Evolutionary conservation across 2,888 invertebrate genomes (phyloP).

Genomic region (Microctonus hyperodae): DNA sequence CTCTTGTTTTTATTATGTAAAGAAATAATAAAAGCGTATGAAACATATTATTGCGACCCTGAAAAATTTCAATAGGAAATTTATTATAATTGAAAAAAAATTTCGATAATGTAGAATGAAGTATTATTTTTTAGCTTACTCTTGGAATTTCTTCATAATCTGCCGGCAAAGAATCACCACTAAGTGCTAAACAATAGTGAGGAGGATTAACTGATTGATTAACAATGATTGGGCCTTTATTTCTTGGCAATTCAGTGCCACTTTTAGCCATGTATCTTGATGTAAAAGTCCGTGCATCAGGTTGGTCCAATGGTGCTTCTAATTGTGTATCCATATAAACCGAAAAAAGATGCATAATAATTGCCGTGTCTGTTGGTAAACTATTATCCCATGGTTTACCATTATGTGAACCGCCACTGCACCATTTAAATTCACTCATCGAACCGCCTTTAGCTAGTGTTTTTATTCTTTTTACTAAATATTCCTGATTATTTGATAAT

Average conservation of each 20-base stretch:
- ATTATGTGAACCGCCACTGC: slow-evolving; percentile 77
- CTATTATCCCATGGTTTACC: slow-evolving; percentile 82
- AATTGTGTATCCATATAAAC: slow-evolving; percentile 87
- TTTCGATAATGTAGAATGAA: not conserved
- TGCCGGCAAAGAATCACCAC: slow-evolving; percentile 51
- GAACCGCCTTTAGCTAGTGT: slow-evolving; percentile 85
- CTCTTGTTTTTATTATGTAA: slow-evolving; percentile 75
- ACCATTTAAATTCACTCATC: slow-evolving; percentile 89
- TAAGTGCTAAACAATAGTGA: slow-evolving; percentile 72
- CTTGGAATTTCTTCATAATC: slow-evolving; percentile 76
- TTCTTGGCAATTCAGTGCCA: slow-evolving; percentile 63
- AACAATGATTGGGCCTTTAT: slow-evolving; percentile 68
- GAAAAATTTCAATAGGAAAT: slow-evolving; percentile 47
- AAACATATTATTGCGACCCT: slow-evolving; percentile 89
- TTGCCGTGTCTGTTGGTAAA: slow-evolving; percentile 86
- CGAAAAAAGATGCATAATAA: slow-evolving; percentile 84
- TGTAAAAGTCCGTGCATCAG: slow-evolving; percentile 73
- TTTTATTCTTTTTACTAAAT: slow-evolving; percentile 79
- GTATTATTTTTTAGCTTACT: slow-evolving; percentile 59
- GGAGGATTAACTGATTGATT: slow-evolving; percentile 75
- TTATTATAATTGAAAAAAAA: slow-evolving; percentile 13
- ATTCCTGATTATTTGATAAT: slow-evolving; percentile 84
- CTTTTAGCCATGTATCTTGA: slow-evolving; percentile 61
- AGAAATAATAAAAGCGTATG: slow-evolving; percentile 85
- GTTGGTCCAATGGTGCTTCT: slow-evolving; percentile 71